Evolutionary conservation across 2,888 invertebrate genomes (phyloP), one percentile per base, ranked within the genome.

Genomic region (Coenonympha glycerion): DNA sequence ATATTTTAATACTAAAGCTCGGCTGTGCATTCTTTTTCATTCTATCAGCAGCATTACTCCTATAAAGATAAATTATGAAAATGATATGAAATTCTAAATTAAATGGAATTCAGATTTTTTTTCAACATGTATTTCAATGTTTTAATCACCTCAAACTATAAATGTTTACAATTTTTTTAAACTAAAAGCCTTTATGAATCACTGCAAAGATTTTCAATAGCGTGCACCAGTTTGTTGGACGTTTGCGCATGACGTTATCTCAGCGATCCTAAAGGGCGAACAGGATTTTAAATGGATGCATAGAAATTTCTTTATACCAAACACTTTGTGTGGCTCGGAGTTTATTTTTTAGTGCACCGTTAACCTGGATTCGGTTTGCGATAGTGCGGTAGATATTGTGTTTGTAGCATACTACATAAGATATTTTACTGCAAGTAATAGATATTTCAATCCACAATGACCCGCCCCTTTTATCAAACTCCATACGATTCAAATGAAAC

Each of bases 201-300:
- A 16, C 31, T 21, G 46, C 41, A 21, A 44, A 51, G 47, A 47
- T 47, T 42, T 46, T 49, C 53, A 39, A 40, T 42, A 46, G 45
- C 45, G 34, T 11, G 41, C 51, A 39, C 47, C 53, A 51, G 51
- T 51, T 54, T 54, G 53, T 54, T 51, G 39, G 39, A 47, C 53
- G 51, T 51, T 54, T 54, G 47, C 30, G 51, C 53, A 54, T 51
- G 53, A 54, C 51, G 51, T 54, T 51, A 54, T 54, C 53, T 39
- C 47, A 11, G 44, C 36, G 51, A 51, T 54, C 53, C 44, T 51
- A 54, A 54, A 54, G 51, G 51, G 41, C 45, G 51, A 41, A 47
- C 49, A 49, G 49, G 41, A 53, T 54, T 54, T 44, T 51, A 47
- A 51, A 54, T 54, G 53, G 49, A 49, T 54, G 51, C 53, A 54